Percentiles rank a stretch among this genome's conserved stretches.
Conservation (phyloP, 2,113 vertebrate species). For the Lonchura striata region DNA sequence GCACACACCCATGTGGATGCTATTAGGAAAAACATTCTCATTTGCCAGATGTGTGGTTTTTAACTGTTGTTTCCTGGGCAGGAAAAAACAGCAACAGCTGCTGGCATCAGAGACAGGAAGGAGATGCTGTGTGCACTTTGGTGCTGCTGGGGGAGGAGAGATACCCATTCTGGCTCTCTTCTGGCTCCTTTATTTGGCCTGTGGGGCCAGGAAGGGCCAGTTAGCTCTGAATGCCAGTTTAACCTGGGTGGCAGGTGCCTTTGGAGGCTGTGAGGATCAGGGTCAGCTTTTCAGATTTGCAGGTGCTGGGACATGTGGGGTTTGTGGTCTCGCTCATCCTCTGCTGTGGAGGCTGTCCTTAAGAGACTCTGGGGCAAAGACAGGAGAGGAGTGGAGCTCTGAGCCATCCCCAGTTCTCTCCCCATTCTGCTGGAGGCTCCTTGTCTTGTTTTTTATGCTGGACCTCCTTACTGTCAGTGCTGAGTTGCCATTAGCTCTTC, state of each 20-base stretch:
- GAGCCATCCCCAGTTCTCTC: background rate
- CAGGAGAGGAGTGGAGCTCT: background rate
- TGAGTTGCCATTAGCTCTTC: background rate
- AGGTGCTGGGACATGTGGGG: background rate
- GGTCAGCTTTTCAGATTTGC: background rate
- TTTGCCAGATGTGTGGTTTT: background rate
- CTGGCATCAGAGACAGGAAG: background rate
- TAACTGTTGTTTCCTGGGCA: background rate
- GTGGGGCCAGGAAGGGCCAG: background rate
- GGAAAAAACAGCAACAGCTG: background rate
- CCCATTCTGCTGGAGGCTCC: background rate
- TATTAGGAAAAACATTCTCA: background rate
- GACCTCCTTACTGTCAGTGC: rapidly evolving
- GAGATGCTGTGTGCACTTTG: background rate
- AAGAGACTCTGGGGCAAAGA: background rate
- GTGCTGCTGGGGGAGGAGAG: background rate
- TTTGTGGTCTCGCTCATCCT: background rate
- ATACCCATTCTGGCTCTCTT: background rate
- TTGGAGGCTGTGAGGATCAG: background rate
- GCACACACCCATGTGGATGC: background rate
- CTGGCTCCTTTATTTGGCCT: rapidly evolving
- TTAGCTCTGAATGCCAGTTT: background rate
- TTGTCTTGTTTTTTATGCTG: background rate
- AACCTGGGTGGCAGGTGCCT: background rate
- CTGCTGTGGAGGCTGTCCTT: background rate